These are phyloP conservation scores for Octopus sinensis DNA, from an alignment of 1,140 invertebrate species.

Conservation along the genomic window DNA sequence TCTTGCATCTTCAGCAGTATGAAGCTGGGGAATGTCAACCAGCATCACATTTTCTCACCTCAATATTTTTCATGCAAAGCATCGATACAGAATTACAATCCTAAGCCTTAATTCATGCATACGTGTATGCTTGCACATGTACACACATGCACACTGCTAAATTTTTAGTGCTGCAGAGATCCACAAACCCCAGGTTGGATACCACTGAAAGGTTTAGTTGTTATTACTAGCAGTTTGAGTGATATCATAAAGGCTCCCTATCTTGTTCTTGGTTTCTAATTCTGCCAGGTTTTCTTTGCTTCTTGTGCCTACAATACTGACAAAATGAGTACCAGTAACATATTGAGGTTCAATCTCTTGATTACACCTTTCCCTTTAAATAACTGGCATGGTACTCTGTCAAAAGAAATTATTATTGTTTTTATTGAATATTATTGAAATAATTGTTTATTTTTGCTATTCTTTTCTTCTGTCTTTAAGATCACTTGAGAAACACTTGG, in stretches of 20 bases:
- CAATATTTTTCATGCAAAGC: not conserved
- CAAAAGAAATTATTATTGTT: not conserved
- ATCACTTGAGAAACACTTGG: slow-evolving; percentile 26
- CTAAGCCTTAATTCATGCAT: not conserved
- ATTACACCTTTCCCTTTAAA: not conserved
- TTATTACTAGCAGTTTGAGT: too few relatives aligned
- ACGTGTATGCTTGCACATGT: too few relatives aligned
- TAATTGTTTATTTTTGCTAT: not conserved
- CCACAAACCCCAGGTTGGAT: too few relatives aligned
- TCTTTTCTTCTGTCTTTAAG: not conserved
- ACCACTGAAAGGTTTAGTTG: too few relatives aligned
- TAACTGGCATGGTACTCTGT: not conserved
- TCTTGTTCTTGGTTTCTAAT: too few relatives aligned
- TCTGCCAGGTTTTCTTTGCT: too few relatives aligned
- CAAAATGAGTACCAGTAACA: not conserved
- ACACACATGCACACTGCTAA: too few relatives aligned
- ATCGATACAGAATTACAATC: not conserved
- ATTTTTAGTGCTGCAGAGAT: too few relatives aligned
- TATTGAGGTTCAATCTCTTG: not conserved
- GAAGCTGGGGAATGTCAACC: too few relatives aligned
- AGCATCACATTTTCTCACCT: not conserved
- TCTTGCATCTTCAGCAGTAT: too few relatives aligned
- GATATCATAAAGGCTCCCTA: too few relatives aligned
- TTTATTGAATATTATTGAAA: not conserved
- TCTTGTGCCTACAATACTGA: too few relatives aligned